These are phyloP conservation scores for Himalopsyche kuldschensis DNA, from an alignment of 2,888 invertebrate genomes.

Conservation along the genomic window DNA sequence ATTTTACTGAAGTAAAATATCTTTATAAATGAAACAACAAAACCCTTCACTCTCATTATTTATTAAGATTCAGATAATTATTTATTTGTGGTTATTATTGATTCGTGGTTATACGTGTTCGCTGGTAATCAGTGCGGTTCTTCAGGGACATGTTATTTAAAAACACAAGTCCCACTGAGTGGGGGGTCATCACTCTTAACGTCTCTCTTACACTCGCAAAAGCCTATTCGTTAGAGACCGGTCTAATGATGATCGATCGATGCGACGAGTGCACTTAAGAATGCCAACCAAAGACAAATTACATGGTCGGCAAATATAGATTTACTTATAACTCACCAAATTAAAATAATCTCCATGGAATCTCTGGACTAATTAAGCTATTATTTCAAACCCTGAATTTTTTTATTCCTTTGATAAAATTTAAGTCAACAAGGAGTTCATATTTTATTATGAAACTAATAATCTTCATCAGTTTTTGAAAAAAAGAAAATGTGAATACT, in stretches of 20 bases:
- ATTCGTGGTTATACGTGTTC: constrained; percentile 29
- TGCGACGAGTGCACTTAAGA: constrained; percentile 7
- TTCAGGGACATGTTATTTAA: constrained; percentile 33
- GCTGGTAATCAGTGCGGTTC: constrained; percentile 40
- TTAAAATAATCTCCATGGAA: not conserved
- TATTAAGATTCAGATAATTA: not conserved
- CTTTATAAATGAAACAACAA: not conserved
- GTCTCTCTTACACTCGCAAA: constrained; percentile 4
- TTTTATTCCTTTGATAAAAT: too few species aligned
- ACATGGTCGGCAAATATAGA: not conserved
- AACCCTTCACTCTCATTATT: not conserved
- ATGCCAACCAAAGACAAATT: constrained; percentile 5
- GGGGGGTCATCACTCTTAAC: constrained; percentile 30
- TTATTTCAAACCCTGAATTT: too few species aligned
- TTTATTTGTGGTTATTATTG: constrained; percentile 18
- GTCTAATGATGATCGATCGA: constrained; percentile 12
- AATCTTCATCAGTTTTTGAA: too few species aligned
- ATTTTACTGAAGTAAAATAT: not conserved
- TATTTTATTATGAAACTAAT: too few species aligned
- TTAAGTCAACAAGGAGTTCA: too few species aligned
- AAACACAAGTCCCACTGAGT: constrained; percentile 31
- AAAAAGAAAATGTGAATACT: too few species aligned
- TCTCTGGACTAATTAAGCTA: not conserved
- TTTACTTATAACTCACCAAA: not conserved
- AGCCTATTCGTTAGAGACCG: not conserved